Evolutionary conservation across 1,140 invertebrate species (phyloP), one percentile per base, ranked within the genome.

Genomic region (Trinorchestia longiramus): DNA sequence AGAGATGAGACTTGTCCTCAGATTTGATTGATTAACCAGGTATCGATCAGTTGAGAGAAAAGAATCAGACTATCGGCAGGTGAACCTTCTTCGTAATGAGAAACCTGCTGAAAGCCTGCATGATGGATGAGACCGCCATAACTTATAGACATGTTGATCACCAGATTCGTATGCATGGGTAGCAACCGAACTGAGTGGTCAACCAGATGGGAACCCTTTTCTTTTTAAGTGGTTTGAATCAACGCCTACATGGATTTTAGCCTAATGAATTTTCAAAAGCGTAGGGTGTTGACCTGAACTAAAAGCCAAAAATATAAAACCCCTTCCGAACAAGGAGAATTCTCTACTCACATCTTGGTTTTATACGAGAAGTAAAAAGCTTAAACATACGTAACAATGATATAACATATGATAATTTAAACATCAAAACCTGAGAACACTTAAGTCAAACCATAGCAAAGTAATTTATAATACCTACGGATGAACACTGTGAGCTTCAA

Each of bases 121-220:
- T 94, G 92, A 94, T 94, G 92, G 92, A 94, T 94, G 92, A 47
- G 43, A 44, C 19, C 43, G 92, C 44, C 92, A 40, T 94, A 94
- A 94, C 43, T 94, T 94, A 94, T n/a, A 94, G 44, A 94, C 92
- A 94, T 94, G 92, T 94, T 94, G 92, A 94, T 94, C 43, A 40
- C 92, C 44, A 94, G 92, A 94, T 94, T 94, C 92, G 92, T 94
- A 94, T 94, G 92, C 92, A 94, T 94, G 92, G 92, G 92, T 94
- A 94, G 92, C 92, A 47, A 44, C 43, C 44, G 19, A 40, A 19
- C 36, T 43, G 44, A 94, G 36, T 40, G 92, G 41, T 94, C 92
- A 3, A 43, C 43, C 92, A 45, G 92, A 94, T 94, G 92, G 88
- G 15, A 90, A 90, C 42, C 62, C 62, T 36, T 77, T 36, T 77